Base-by-base conservation (phyloP, 2,888 invertebrate species). In the Napeogenes sylphis region DNA sequence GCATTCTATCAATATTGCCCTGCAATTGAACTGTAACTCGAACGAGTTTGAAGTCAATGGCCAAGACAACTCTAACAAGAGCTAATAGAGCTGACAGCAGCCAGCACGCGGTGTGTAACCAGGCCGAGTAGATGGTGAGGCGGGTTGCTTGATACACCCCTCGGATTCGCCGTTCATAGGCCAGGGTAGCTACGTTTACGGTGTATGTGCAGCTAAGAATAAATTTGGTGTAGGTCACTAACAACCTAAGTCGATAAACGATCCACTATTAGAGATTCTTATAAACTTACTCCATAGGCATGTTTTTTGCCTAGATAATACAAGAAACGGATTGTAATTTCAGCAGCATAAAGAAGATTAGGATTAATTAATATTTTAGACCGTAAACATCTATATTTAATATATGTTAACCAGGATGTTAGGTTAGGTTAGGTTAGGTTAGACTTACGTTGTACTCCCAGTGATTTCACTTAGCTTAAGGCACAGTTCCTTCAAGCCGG, bases 41-140 rank as follows among this genome's bases (percentile, higher is more conserved):
- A 4, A 90, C 84, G 2, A 90, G 79, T 30, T 85, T 82, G 69
- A 90, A 90, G 77, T 90, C 90, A 4, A 89, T 81, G 2, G 78
- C 85, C 5, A 90, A 70, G 0, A 86, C 55, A 8, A 90, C 79
- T 12, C 90, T 75, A 2, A 73, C 64, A 13, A 85, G 42, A 0
- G 82, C 75, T 4, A 90, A 71, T 4, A 82, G 45, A 0, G 86
- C 82, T 0, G 89, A 84, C 2, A 83, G 69, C 4, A 89, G 53
- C 90, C 90, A 90, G 75, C 90, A 90, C 13, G 66, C 4, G 2
- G 90, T 89, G 70, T 90, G 88, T 2, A 90, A 75, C 90, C 90
- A 90, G 1, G 90, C 87, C 0, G 90, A 78, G 3, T 81, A 51
- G 57, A 88, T 83, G 0, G 89, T 89, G 5, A 90, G 79, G 14